Evolutionary conservation across 2,797 vertebrate genomes (phyloP), one percentile per base, ranked within the genome.

Genomic region (Apogon hyalosoma): DNA sequence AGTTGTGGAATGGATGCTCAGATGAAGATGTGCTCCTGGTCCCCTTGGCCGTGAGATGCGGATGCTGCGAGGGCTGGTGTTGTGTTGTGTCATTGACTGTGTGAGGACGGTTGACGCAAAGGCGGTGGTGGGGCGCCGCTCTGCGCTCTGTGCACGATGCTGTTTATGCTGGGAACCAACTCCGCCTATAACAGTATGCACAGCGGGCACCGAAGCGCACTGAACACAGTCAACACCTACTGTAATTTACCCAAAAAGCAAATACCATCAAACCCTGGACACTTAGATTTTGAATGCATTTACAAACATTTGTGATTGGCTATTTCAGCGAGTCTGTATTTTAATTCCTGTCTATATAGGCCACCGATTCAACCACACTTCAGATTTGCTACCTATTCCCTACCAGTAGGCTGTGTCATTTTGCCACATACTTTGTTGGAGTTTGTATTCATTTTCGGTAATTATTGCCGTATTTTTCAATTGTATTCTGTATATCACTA

Each of bases 11-110:
- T 91, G 90, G 91, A 90, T 91, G 93, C 90, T 90, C 11, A 45
- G 86, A 82, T 91, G 92, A 81, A 73, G 90, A 88, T 90, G 90
- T 84, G 92, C 89, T 92, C 73, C 88, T 90, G 92, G 88, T 92
- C 86, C 88, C 91, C 84, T 75, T 51, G 69, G 70, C 83, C 75
- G 76, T 55, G 79, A 85, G 90, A 91, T 87, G 89, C 87, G 89
- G 88, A 91, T 89, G 87, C 89, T 90, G 88, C 69, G 77, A 74
- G 80, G 67, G 84, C 84, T 87, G 90, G 69, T 81, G 85, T 75
- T 85, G 73, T 75, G 86, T 75, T 80, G 85, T 82, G 86, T 56
- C 71, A 69, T 68, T 75, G 76, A n/a, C 73, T 64, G 66, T 64
- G 71, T 48, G 80, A 79, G 83, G 63, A 72, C 12, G 76, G 51